Base-by-base conservation (phyloP, 2,797 vertebrate species). In the Limosa lapponica region DNA sequence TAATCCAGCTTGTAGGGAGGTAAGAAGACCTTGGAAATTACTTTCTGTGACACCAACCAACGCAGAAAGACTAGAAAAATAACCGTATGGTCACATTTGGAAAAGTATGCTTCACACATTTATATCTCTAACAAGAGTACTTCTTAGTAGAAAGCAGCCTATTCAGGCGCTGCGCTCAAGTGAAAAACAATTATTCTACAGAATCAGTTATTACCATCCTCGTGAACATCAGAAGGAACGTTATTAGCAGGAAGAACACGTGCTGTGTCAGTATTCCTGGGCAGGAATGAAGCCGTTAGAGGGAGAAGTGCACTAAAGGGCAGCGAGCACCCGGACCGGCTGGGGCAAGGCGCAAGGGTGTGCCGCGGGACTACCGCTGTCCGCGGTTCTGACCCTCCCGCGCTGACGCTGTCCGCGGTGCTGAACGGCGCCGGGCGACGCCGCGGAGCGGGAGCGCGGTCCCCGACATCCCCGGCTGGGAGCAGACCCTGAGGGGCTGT, bases 281-380 rank as follows among this genome's bases (percentile, higher is more conserved):
- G 2, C 55, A 16, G 23, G 28, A 17, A 7, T 2, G 32, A 55
- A 27, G 4, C 3, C 4, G 7, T 4, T 10, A 4, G 51, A 3
- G 22, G 13, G 0, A 20, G 30, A 39, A 58, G 14, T 11, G 20
- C 11, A 44, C 43, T 0, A 0, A 2, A 6, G 17, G 25, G 20
- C 49, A 0, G 37, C 25, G 17, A 39, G 34, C 6, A 0, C 12
- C 11, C 19, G 4, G 16, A 1, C 19, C n/a, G 30, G 70, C 7
- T 2, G 13, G 25, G 22, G 22, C 46, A 13, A 18, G 24, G 16
- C 16, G 34, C 24, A 18, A 37, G 16, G 13, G 2, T 11, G 2
- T 3, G 41, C 30, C 11, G 25, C 17, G 58, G 27, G 37, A 11
- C 8, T 4, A n/a, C 34, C 19, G 46, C 82, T 67, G 61, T 66